Evolutionary conservation across 2,113 vertebrate species (phyloP).

Genomic region (Phalacrocorax brasilianus): DNA sequence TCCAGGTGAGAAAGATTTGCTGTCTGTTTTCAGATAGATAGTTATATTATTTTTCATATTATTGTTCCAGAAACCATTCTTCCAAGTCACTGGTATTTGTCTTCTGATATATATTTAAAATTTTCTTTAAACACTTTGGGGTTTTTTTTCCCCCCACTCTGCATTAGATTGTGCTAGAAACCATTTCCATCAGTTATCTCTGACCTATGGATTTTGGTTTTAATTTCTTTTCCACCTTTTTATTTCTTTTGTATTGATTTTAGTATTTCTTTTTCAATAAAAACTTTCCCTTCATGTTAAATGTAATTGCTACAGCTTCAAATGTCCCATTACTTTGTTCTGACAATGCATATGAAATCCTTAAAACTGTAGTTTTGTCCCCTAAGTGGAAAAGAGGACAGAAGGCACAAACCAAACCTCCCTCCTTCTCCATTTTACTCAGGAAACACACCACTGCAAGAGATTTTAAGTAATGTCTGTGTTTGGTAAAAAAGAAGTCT

Average conservation of each 20-base stretch:
- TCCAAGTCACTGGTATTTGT: neutral
- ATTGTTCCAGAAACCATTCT: neutral
- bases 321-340: neutral
- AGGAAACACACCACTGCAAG: neutral
- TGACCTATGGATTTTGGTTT: neutral
- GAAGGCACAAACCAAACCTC: neutral
- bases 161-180: neutral
- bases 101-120: neutral
- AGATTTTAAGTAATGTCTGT: neutral
- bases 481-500: neutral
- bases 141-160: neutral
- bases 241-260: neutral
- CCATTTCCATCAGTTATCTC: neutral
- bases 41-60: neutral
- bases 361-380: neutral
- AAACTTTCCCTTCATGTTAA: neutral
- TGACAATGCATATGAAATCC: neutral
- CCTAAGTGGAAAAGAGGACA: neutral
- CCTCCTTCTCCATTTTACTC: neutral
- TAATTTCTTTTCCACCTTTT: neutral
- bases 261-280: neutral
- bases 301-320: neutral
- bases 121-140: neutral
- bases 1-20: neutral
- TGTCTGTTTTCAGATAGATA: neutral